phyloP scores from a whole-genome alignment of 2,113 vertebrate genomes.

The Hylia prasina region DNA sequence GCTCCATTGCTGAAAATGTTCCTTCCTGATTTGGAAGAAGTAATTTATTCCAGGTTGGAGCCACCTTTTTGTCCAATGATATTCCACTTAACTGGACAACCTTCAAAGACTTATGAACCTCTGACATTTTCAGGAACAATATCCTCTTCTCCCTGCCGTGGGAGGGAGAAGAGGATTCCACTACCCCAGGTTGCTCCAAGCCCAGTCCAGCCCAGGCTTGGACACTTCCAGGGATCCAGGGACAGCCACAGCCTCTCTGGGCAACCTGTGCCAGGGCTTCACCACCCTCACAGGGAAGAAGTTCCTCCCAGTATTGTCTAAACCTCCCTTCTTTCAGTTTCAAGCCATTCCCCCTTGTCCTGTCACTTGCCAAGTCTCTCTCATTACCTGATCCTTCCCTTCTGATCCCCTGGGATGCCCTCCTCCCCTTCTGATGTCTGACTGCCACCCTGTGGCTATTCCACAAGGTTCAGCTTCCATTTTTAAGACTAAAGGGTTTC shows the following conservation, averaged over 20 bases:
- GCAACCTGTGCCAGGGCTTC: rapidly evolving
- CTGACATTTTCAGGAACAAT: not conserved
- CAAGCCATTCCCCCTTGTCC: not conserved
- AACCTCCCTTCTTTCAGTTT: not conserved
- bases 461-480: not conserved
- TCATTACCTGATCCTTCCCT: not conserved
- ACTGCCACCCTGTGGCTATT: not conserved
- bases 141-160: not conserved
- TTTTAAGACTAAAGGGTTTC: not conserved
- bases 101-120: not conserved
- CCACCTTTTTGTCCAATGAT: not conserved
- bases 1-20: not conserved
- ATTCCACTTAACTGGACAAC: not conserved
- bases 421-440: not conserved
- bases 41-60: not conserved
- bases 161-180: not conserved
- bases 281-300: not conserved
- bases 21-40: not conserved
- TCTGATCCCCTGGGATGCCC: not conserved
- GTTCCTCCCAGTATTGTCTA: not conserved
- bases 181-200: not conserved
- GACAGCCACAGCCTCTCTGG: not conserved
- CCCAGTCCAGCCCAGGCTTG: not conserved
- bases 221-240: not conserved
- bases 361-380: not conserved